Percentiles rank a stretch among this genome's conserved stretches.
These are phyloP conservation scores for Centrocercus urophasianus DNA, from an alignment of 2,113 vertebrate genomes.

Conservation along the genomic window DNA sequence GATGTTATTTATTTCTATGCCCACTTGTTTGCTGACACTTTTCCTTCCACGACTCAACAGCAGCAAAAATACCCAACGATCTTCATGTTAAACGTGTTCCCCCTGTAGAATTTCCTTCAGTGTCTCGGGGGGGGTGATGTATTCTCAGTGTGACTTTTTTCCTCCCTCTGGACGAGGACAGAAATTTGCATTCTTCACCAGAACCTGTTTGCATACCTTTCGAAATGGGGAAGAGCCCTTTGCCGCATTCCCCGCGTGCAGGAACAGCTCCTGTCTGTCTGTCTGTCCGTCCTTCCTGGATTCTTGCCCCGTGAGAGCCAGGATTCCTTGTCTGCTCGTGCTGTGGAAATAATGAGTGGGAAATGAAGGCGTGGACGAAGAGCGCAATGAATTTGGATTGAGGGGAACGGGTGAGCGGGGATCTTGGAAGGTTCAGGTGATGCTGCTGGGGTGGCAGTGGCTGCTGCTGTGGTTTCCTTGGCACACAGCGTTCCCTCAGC, in stretches of 20 bases:
- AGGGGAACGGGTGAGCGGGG: too few relatives aligned
- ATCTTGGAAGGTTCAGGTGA: not conserved
- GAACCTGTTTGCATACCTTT: slow-evolving; percentile 14
- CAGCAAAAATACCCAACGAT: not conserved
- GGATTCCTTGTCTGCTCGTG: not conserved
- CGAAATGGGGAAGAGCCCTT: not conserved
- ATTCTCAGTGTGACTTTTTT: fast-evolving
- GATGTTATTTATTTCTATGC: fast-evolving
- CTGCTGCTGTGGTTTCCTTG: fast-evolving
- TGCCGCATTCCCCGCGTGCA: not conserved
- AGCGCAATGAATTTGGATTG: fast-evolving
- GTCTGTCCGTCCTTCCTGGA: not conserved
- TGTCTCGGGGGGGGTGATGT: fast-evolving
- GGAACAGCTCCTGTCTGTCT: not conserved
- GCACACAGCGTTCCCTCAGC: not conserved
- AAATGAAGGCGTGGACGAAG: not conserved
- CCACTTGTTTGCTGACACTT: too few relatives aligned
- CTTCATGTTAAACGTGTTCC: not conserved
- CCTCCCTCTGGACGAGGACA: not conserved
- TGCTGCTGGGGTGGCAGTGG: fast-evolving
- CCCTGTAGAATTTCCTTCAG: not conserved
- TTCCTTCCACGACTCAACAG: not conserved
- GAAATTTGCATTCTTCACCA: not conserved
- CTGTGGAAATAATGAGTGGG: not conserved
- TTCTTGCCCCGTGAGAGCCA: not conserved